phyloP scores from a whole-genome alignment of 37 sponge, comb jelly and placozoan species.

The Chondrosia reniformis region DNA sequence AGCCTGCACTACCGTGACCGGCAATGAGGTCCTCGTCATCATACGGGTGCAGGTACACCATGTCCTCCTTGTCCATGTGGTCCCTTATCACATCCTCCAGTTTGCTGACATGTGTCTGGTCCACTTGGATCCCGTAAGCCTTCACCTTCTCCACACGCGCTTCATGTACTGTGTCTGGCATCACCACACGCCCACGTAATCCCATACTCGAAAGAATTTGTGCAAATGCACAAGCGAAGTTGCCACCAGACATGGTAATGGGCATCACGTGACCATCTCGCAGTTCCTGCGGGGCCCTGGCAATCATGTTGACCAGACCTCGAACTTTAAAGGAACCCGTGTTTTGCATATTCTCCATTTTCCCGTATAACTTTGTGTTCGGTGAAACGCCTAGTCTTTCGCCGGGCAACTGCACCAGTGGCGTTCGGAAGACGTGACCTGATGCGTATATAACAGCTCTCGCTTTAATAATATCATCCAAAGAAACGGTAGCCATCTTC shows the following conservation, averaged over 20 bases:
- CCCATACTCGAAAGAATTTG: conserved; percentile 25
- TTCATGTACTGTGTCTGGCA: conserved; percentile 47
- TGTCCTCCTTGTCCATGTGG: conserved; percentile 26
- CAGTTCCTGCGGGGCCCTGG: conserved; percentile 16
- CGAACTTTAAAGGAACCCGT: conserved; percentile 51
- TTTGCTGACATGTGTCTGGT: conserved; percentile 28
- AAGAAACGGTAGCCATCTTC: conserved; percentile 28
- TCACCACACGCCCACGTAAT: conserved; percentile 32
- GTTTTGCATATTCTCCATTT: conserved; percentile 58
- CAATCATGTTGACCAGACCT: conserved; percentile 34
- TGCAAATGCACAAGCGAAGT: conserved; percentile 59
- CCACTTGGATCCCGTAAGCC: conserved; percentile 47
- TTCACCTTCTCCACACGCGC: conserved; percentile 24
- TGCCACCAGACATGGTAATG: conserved; percentile 71
- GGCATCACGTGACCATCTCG: conserved; percentile 19
- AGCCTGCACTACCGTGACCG: conserved; percentile 51
- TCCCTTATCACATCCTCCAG: conserved; percentile 30
- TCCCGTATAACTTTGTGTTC: conserved; percentile 25
- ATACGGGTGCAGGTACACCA: conserved; percentile 57
- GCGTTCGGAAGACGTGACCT: conserved; percentile 33
- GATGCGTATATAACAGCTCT: conserved; percentile 3
- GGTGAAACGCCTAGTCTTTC: conserved; percentile 22
- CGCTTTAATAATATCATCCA: conserved; percentile 26
- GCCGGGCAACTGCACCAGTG: conserved; percentile 16
- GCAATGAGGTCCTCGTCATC: conserved; percentile 55